Percentiles rank a stretch among this genome's conserved stretches.
These are phyloP conservation scores for Nyctalus aviator DNA, from an alignment of 2,797 vertebrate genomes.

Conservation along the genomic window DNA sequence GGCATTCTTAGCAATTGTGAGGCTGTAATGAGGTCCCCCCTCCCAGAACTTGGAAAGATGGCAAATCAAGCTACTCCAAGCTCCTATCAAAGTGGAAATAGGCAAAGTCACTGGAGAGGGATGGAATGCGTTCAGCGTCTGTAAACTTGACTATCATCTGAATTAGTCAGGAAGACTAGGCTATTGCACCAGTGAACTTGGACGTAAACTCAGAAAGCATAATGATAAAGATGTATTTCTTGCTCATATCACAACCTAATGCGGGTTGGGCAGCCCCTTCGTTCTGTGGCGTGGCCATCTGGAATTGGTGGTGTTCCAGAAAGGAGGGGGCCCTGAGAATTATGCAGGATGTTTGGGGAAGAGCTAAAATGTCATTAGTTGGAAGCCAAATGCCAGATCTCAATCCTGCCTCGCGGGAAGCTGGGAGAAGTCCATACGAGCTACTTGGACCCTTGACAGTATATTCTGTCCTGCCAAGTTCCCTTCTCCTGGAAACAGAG, in stretches of 20 bases:
- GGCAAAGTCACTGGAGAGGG: neutral
- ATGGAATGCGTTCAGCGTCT: accelerated
- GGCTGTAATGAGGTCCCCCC: accelerated
- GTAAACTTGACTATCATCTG: too few species aligned
- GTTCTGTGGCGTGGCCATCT: neutral
- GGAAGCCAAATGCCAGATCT: neutral
- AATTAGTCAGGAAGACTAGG: neutral
- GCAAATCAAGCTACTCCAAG: neutral
- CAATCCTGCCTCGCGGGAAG: neutral
- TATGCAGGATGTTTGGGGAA: accelerated
- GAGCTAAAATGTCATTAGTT: accelerated
- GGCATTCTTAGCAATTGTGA: neutral
- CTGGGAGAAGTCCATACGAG: neutral
- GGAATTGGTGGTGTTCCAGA: neutral
- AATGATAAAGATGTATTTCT: too few species aligned
- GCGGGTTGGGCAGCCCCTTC: neutral
- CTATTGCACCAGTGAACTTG: neutral
- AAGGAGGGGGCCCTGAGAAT: neutral
- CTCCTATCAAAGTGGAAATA: accelerated
- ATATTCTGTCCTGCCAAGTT: neutral
- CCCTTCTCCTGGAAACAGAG: neutral
- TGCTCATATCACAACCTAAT: neutral
- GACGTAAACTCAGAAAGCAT: neutral
- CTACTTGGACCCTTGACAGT: too few species aligned
- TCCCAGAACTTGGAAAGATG: neutral